Conservation (phyloP, 2,888 invertebrate genomes). For the Cabera pusaria region DNA sequence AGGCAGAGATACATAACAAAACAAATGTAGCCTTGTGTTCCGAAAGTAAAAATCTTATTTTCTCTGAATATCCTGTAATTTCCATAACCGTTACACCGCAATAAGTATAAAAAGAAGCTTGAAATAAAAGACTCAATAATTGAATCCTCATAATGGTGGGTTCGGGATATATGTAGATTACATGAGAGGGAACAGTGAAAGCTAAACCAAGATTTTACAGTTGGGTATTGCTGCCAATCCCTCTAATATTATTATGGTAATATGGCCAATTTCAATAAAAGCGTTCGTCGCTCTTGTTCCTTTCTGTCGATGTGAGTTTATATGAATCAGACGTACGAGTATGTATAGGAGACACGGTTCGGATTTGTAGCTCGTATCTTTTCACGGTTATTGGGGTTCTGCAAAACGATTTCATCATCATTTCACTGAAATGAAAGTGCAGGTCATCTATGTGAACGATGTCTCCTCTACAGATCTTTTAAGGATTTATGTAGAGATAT, state of each 20-base stretch:
- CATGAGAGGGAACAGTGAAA: constrained; percentile 59
- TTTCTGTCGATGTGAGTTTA: constrained; percentile 30
- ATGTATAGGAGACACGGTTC: constrained; percentile 52
- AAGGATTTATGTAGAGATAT: too few relatives aligned
- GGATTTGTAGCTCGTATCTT: constrained; percentile 71
- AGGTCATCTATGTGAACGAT: constrained; percentile 6
- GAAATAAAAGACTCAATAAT: constrained; percentile 65
- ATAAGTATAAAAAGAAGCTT: constrained; percentile 57
- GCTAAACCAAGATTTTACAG: constrained; percentile 73
- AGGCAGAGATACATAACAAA: too few relatives aligned
- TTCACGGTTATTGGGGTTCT: constrained; percentile 44
- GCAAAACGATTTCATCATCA: constrained; percentile 19
- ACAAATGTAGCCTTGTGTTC: too few relatives aligned
- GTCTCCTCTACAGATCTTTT: constrained; percentile 13
- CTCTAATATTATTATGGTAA: constrained; percentile 82
- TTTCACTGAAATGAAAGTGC: constrained; percentile 13
- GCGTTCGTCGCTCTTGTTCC: constrained; percentile 61
- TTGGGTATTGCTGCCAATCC: constrained; percentile 76
- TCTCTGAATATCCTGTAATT: constrained; percentile 45
- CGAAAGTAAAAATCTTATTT: too few relatives aligned
- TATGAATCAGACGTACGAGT: constrained; percentile 15
- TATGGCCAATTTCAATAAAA: constrained; percentile 80
- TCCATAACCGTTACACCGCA: constrained; percentile 49
- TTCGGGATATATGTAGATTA: constrained; percentile 64
- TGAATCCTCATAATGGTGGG: constrained; percentile 64